Evolutionary conservation across 2,797 vertebrate genomes (phyloP).

Genomic region (Aselliscus stoliczkanus): DNA sequence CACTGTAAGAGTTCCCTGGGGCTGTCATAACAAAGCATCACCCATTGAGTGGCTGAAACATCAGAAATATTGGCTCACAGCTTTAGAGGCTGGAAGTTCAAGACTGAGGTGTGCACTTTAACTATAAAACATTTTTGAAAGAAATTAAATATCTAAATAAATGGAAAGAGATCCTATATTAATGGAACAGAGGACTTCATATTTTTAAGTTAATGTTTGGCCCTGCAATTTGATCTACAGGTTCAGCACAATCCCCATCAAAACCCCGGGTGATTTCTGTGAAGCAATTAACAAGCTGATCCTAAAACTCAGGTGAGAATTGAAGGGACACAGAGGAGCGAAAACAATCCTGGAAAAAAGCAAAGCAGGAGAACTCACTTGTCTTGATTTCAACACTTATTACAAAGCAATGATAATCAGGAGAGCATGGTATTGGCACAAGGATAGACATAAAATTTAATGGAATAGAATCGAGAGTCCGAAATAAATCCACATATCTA

Average conservation of each 20-base stretch:
- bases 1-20: accelerated
- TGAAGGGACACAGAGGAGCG: too few relatives aligned
- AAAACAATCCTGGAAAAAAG: not conserved
- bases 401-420: not conserved
- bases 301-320: too few relatives aligned
- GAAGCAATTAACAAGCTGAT: too few relatives aligned
- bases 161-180: too few relatives aligned
- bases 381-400: not conserved
- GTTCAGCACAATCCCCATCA: too few relatives aligned
- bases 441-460: not conserved
- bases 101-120: not conserved
- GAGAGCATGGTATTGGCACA: not conserved
- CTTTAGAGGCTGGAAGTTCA: not conserved
- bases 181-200: too few relatives aligned
- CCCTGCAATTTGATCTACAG: too few relatives aligned
- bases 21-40: accelerated
- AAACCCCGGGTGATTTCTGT: too few relatives aligned
- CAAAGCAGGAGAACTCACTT: not conserved
- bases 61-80: not conserved
- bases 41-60: not conserved
- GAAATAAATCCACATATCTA: not conserved
- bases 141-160: too few relatives aligned
- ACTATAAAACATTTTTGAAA: too few relatives aligned
- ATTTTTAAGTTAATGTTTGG: too few relatives aligned
- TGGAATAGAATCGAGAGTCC: not conserved